These are phyloP conservation scores for Drosophila melanica DNA, from an alignment of 1,140 invertebrate species.

Conservation along the genomic window DNA sequence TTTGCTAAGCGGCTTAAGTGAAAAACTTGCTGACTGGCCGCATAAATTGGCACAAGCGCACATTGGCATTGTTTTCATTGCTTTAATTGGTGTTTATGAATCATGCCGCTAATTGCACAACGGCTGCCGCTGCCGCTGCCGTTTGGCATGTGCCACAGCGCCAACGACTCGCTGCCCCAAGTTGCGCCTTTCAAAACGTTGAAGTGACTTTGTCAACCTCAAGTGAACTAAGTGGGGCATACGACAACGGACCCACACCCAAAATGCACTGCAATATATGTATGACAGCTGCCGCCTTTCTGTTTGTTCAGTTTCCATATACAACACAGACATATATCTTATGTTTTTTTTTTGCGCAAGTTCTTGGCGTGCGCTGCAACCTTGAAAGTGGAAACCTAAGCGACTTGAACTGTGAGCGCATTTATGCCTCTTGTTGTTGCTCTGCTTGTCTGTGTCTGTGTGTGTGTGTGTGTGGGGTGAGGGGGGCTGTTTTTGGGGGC, in stretches of 20 bases:
- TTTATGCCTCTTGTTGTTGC: slow-evolving; percentile 52
- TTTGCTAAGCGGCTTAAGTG: slow-evolving; percentile 61
- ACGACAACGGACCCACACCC: slow-evolving; percentile 45
- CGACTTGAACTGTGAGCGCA: slow-evolving; percentile 50
- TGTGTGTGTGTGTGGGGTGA: background rate
- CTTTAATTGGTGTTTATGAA: slow-evolving; percentile 68
- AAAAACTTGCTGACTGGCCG: slow-evolving; percentile 36
- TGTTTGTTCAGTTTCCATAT: slow-evolving; percentile 28
- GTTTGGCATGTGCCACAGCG: slow-evolving; percentile 65
- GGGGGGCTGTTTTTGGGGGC: background rate
- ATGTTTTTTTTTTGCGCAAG: slow-evolving; percentile 46
- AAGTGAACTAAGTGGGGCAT: slow-evolving; percentile 46
- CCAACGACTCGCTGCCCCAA: slow-evolving; percentile 16
- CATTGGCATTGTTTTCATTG: slow-evolving; percentile 31
- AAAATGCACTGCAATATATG: slow-evolving; percentile 18
- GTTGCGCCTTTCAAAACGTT: slow-evolving; percentile 61
- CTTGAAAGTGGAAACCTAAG: slow-evolving; percentile 72
- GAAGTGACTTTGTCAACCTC: slow-evolving; percentile 63
- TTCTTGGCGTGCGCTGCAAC: slow-evolving; percentile 62
- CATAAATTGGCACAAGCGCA: slow-evolving; percentile 15
- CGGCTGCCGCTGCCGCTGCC: background rate
- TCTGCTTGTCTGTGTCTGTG: too few relatives aligned
- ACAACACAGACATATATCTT: slow-evolving; percentile 11
- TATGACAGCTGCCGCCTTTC: slow-evolving; percentile 30
- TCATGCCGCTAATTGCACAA: slow-evolving; percentile 70